Base-by-base conservation (phyloP, 2,113 vertebrate genomes). In the Mirza zaza region DNA sequence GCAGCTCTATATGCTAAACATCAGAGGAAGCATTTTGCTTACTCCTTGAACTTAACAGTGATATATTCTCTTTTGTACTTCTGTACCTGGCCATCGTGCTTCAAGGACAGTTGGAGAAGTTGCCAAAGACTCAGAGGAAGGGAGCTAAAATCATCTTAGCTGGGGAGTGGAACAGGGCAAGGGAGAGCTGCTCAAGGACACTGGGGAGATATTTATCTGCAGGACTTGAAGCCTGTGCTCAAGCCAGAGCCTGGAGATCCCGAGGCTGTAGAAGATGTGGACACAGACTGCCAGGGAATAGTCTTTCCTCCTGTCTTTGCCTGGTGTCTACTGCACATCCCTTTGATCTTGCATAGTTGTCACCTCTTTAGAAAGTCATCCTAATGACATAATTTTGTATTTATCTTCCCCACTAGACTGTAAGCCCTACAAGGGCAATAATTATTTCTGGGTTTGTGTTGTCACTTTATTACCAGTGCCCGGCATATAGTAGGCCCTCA, bases 251-350 rank as follows among this genome's bases (percentile, higher is more conserved):
- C 48, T 52, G 17, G 48, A 34, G 45, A 34, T 15, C 17, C 77
- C 21, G 48, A 57, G 77, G 79, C 23, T 79, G 11, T 13, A n/a
- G 32, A 5, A 8, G 77, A 94, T 23, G 59, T 7, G 23, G 52
- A 5, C 13, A 3, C 36, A 4, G 21, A 3, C 25, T 10, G 48
- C 32, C n/a, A 3, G 5, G 21, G 57, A 5, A 2, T 45, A 1
- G 2, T 25, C 59, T n/a, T 48, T 50, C 36, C 48, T 29, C 57
- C 42, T 0, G 5, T 14, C n/a, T 55, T 15, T 70, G 55, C 52
- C 32, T 52, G 8, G 42, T 73, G 3, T 2, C 89, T 57, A 4
- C 21, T 27, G 67, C 17, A 1, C 34, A 25, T 25, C 11, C 25
- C 55, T 65, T 25, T 73, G 55, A 10, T 32, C 12, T 34, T 55